Conservation (phyloP, 2,797 vertebrate species). For the Acipenser oxyrinchus region DNA sequence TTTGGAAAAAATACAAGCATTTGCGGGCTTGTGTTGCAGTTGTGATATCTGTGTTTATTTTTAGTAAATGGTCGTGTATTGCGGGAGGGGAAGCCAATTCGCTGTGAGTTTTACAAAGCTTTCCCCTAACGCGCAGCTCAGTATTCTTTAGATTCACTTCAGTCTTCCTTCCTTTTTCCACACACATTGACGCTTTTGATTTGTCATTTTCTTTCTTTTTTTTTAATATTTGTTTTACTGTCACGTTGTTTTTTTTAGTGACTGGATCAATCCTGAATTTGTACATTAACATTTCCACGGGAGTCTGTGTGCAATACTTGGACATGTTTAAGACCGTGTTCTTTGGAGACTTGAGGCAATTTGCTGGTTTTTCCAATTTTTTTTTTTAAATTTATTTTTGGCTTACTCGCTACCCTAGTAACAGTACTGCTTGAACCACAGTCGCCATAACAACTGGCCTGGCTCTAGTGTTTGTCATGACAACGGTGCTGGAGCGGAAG, state of each 20-base stretch:
- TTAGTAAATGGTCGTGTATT: slow-evolving; percentile 6
- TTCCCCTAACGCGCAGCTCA: slow-evolving; percentile 19
- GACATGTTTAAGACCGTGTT: slow-evolving; percentile 15
- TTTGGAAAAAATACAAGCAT: not conserved
- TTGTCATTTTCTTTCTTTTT: slow-evolving; percentile 12
- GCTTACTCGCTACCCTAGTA: slow-evolving; percentile 39
- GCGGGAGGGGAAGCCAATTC: not conserved
- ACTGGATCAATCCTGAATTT: slow-evolving; percentile 14
- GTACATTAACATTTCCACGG: slow-evolving; percentile 18
- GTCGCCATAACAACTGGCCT: slow-evolving; percentile 32
- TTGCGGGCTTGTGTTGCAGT: slow-evolving; percentile 10
- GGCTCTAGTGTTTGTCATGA: slow-evolving; percentile 32
- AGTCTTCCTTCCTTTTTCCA: slow-evolving; percentile 38
- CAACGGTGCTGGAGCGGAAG: slow-evolving; percentile 27
- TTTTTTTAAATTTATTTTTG: slow-evolving; percentile 18
- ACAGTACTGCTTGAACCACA: slow-evolving; percentile 38
- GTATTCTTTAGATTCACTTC: slow-evolving; percentile 28
- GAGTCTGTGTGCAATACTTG: slow-evolving; percentile 21
- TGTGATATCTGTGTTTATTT: slow-evolving; percentile 23
- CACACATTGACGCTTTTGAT: slow-evolving; percentile 32
- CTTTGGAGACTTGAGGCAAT: slow-evolving; percentile 19
- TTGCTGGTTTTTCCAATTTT: slow-evolving; percentile 22
- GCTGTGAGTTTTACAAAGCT: slow-evolving; percentile 2
- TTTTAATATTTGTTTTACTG: not conserved
- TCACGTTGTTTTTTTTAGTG: slow-evolving; percentile 13